A percentile compares a stretch with the other conserved stretches of the same genome.
Conservation (phyloP, 1,140 invertebrate species). For the Camponotus pennsylvanicus region DNA sequence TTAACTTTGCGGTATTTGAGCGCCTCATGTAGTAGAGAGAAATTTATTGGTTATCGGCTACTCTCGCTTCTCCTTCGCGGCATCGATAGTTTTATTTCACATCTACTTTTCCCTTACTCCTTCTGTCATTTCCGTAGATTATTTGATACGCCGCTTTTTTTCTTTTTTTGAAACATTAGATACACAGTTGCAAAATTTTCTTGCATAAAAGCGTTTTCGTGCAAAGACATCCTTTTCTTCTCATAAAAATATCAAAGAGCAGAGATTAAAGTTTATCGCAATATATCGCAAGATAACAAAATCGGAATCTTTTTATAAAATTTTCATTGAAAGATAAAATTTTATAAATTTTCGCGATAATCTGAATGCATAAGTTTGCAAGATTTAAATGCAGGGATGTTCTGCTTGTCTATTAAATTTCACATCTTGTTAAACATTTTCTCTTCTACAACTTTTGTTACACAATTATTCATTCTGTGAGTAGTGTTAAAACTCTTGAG, state of each 20-base stretch:
- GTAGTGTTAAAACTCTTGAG: background rate
- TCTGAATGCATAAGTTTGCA: background rate
- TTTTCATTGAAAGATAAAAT: no score
- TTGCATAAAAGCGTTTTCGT: background rate
- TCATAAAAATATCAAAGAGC: background rate
- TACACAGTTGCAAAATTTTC: background rate
- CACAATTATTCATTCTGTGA: background rate
- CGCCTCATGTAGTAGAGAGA: conserved; percentile 56
- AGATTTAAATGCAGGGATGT: background rate
- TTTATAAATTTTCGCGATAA: background rate
- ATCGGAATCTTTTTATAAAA: background rate
- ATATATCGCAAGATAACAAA: background rate
- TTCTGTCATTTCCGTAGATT: conserved; percentile 59
- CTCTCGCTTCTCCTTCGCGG: conserved; percentile 39
- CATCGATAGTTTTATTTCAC: conserved; percentile 36
- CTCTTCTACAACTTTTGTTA: background rate
- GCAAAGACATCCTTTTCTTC: background rate
- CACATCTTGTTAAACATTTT: background rate
- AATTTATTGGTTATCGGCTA: conserved; percentile 74
- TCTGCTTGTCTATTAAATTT: background rate
- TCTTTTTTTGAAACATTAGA: conserved; percentile 41
- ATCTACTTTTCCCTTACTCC: conserved; percentile 39
- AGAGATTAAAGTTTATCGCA: background rate
- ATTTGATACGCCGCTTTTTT: conserved; percentile 28
- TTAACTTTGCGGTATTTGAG: conserved; percentile 59